Percentiles rank a stretch among this genome's conserved stretches.
Evolutionary conservation across 2,113 vertebrate genomes (phyloP).

Genomic region (Microtus montanus): DNA sequence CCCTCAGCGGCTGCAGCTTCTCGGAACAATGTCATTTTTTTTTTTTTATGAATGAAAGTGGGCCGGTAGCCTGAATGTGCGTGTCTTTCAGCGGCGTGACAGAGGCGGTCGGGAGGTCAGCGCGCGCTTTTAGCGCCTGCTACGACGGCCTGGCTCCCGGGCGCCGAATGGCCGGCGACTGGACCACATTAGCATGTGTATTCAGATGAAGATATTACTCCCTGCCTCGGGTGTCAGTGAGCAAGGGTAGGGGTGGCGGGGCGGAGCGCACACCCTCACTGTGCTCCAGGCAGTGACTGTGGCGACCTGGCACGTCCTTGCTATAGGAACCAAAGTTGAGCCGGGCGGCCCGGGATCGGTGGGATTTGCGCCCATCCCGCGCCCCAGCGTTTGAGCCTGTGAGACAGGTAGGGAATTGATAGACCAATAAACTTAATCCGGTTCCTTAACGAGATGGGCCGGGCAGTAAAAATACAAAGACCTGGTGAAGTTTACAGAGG

Average conservation of each 20-base stretch:
- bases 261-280: not conserved
- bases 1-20: constrained; percentile 60
- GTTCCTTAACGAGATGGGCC: constrained; percentile 54
- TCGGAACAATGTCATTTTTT: constrained; percentile 77
- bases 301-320: not conserved
- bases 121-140: constrained; percentile 74
- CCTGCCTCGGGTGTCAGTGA: constrained; percentile 34
- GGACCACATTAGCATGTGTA: constrained; percentile 69
- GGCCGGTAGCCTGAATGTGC: constrained; percentile 71
- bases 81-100: constrained; percentile 78
- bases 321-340: fast-evolving
- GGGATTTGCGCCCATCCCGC: too few species aligned
- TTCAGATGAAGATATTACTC: constrained; percentile 74
- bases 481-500: constrained; percentile 36
- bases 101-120: constrained; percentile 78
- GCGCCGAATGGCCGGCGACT: constrained; percentile 27
- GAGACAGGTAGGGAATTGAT: constrained; percentile 55
- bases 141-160: constrained; percentile 12
- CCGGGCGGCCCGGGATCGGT: not conserved
- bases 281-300: not conserved
- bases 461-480: constrained; percentile 53
- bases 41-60: constrained; percentile 73
- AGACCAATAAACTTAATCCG: constrained; percentile 63
- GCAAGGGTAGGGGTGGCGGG: not conserved
- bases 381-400: not conserved